These are phyloP conservation scores for Hafferia zeledoni DNA, from an alignment of 2,797 vertebrate species.

Conservation along the genomic window DNA sequence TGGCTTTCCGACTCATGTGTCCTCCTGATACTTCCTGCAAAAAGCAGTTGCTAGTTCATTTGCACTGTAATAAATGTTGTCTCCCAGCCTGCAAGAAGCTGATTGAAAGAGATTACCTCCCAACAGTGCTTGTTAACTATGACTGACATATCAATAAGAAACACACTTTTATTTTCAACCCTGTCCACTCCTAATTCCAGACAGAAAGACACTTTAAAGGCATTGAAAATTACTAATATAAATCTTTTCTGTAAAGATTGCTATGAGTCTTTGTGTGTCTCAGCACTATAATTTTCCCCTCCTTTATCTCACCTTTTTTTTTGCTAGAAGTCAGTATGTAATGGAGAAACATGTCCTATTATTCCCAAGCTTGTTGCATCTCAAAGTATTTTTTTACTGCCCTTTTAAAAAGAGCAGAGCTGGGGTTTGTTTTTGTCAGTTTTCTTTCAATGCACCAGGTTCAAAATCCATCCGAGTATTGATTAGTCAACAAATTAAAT, in stretches of 20 bases:
- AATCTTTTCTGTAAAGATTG: conserved; percentile 8
- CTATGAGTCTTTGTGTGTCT: neutral
- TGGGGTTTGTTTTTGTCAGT: neutral
- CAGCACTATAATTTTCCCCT: neutral
- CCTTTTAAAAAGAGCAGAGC: neutral
- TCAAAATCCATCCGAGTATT: neutral
- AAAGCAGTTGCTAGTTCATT: conserved; percentile 69
- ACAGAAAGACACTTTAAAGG: neutral
- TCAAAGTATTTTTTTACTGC: neutral
- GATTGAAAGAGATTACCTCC: conserved; percentile 69
- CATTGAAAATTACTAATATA: neutral
- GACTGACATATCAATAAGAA: conserved; percentile 67
- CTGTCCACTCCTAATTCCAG: neutral
- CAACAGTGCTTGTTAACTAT: conserved; percentile 65
- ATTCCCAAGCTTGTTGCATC: neutral
- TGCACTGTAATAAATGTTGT: conserved; percentile 75
- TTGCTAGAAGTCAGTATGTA: neutral
- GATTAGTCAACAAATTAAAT: neutral
- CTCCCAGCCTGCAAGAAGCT: conserved; percentile 39
- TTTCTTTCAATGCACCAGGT: neutral
- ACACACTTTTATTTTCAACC: conserved; percentile 37
- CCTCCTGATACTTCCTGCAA: conserved; percentile 30
- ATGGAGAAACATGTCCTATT: neutral
- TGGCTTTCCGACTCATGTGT: conserved; percentile 43
- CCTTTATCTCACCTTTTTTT: neutral